Base-by-base conservation (phyloP, 1,140 invertebrate genomes). In the Acromyrmex echinatior region DNA sequence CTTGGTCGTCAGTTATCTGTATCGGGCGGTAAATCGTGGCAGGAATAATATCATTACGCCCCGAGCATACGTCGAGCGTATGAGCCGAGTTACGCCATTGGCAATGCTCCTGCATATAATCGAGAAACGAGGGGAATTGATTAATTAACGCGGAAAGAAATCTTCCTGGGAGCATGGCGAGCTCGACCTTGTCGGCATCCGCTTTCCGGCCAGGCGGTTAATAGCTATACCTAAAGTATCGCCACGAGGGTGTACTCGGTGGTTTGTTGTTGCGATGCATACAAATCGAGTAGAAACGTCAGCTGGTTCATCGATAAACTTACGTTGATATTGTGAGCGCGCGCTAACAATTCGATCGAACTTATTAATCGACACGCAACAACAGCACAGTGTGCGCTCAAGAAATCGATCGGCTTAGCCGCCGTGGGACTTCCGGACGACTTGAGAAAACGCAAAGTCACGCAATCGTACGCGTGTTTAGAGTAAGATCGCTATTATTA, bases 121-220 rank as follows among this genome's bases (percentile, higher is more conserved):
- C 70, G 78, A 86, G 77, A 39, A 81, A 86, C 60, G 85, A 85
- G 68, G 60, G 31, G 70, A 70, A 79, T 81, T 79, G 89, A 90
- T 90, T 87, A 90, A 90, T 90, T 86, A 87, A 89, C 86, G 86
- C 66, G 86, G 88, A 90, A 89, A 87, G 86, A 88, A 81, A 53
- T 58, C 70, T 88, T 77, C 60, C 84, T 65, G 56, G 45, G 73
- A 65, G 66, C 53, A 65, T 51, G 39, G 53, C 51, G n/a, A 53
- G 51, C 65, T 86, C 66, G 89, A 89, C 85, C 89, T 90, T 89
- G 89, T 60, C 56, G 56, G 56, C 70, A 85, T 89, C 74, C 88
- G 62, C 62, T 45, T 63, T 56, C 76, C 58, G 77, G 77, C 66
- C 31, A 16, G 35, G 74, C 73, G 63, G 49, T 71, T 81, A 71